Conservation (phyloP, 2,113 vertebrate genomes). For the Larimichthys crocea region DNA sequence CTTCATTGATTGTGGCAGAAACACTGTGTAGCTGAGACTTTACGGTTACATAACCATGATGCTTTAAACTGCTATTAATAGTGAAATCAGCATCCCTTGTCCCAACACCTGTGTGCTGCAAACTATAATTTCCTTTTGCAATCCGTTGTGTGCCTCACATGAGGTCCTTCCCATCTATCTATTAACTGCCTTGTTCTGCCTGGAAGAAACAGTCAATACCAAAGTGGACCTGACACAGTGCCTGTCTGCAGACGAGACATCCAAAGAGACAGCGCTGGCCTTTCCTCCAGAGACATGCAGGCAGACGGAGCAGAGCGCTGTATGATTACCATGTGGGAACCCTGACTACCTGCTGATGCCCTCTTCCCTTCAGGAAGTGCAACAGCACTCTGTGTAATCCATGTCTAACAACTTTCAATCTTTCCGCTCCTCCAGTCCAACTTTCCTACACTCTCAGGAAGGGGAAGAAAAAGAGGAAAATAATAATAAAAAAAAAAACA, state of each 20-base stretch:
- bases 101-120: background rate
- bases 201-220: slow-evolving; percentile 66
- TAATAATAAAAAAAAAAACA: slow-evolving; percentile 18
- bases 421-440: slow-evolving; percentile 55
- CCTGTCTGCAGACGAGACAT: slow-evolving; percentile 57
- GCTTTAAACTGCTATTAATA: too few species aligned
- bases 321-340: slow-evolving; percentile 53
- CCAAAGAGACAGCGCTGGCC: slow-evolving; percentile 41
- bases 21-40: too few species aligned
- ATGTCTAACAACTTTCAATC: slow-evolving; percentile 53
- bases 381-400: slow-evolving; percentile 37
- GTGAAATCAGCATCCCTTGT: too few species aligned
- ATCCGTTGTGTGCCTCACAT: slow-evolving; percentile 40
- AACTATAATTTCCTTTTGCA: slow-evolving; percentile 14
- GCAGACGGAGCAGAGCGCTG: slow-evolving; percentile 39
- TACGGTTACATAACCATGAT: too few species aligned
- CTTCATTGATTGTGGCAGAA: too few species aligned
- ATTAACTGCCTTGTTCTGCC: slow-evolving; percentile 44
- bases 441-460: slow-evolving; percentile 64
- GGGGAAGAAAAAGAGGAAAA: slow-evolving; percentile 41
- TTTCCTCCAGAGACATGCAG: slow-evolving; percentile 51
- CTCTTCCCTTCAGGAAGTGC: slow-evolving; percentile 30
- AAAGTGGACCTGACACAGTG: slow-evolving; percentile 52
- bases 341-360: slow-evolving; percentile 48
- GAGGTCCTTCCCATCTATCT: slow-evolving; percentile 41